Conservation (phyloP, 2,888 invertebrate genomes). For the Perizoma flavofasciatum region DNA sequence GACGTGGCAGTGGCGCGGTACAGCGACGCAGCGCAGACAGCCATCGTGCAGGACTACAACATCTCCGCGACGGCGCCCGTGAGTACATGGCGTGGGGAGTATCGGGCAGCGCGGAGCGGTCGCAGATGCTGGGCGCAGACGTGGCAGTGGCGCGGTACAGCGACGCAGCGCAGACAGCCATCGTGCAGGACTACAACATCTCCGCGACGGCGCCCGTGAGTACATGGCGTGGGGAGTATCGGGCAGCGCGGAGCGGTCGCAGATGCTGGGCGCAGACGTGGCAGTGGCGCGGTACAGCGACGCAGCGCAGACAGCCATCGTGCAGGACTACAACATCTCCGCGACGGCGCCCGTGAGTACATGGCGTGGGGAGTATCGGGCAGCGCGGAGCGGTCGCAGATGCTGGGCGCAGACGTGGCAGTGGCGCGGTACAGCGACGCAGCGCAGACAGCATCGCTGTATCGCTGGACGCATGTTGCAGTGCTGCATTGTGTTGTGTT, state of each 20-base stretch:
- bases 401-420: constrained; percentile 94
- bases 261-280: constrained; percentile 94
- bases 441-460: no score
- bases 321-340: constrained; percentile 93
- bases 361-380: constrained; percentile 96
- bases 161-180: constrained; percentile 85
- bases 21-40: no score
- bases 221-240: constrained; percentile 94
- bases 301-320: constrained; percentile 85
- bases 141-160: constrained; percentile 91
- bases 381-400: constrained; percentile 86
- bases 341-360: constrained; percentile 90
- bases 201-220: constrained; percentile 91
- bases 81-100: constrained; percentile 96
- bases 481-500: neutral
- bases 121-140: constrained; percentile 94
- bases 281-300: constrained; percentile 90
- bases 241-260: constrained; percentile 87
- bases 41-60: no score
- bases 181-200: constrained; percentile 92
- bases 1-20: no score
- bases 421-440: constrained; percentile 89
- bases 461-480: no score
- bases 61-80: no score
- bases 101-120: constrained; percentile 88